A percentile compares a stretch with the other conserved stretches of the same genome.
phyloP scores from a whole-genome alignment of 2,888 invertebrate genomes.

The Dugesia japonica region DNA sequence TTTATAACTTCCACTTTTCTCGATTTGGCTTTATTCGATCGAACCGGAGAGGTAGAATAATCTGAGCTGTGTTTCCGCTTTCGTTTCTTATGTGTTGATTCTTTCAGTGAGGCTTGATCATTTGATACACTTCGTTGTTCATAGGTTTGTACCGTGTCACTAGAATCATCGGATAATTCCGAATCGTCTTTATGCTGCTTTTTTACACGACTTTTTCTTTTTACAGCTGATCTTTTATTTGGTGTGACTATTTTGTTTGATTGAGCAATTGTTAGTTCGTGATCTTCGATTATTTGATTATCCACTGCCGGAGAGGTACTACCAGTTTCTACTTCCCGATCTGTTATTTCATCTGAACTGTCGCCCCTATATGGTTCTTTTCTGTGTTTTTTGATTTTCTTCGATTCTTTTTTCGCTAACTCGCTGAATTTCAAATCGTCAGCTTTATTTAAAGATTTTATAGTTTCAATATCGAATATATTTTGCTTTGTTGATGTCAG shows the following conservation, averaged over 20 bases:
- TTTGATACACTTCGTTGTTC: background rate
- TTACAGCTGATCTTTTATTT: background rate
- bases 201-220: background rate
- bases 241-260: background rate
- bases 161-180: background rate
- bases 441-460: background rate
- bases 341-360: background rate
- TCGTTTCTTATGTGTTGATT: background rate
- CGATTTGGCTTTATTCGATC: background rate
- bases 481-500: background rate
- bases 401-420: constrained; percentile 10
- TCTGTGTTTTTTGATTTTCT: background rate
- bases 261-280: background rate
- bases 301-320: background rate
- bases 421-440: background rate
- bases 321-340: background rate
- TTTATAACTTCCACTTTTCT: background rate
- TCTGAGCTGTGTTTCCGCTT: background rate
- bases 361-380: background rate
- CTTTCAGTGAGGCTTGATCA: background rate
- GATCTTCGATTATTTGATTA: background rate
- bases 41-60: background rate
- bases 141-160: background rate
- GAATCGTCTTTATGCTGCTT: background rate
- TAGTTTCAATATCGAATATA: background rate